Evolutionary conservation across 2,888 invertebrate species (phyloP).

Genomic region (Asteroscopus sphinx): DNA sequence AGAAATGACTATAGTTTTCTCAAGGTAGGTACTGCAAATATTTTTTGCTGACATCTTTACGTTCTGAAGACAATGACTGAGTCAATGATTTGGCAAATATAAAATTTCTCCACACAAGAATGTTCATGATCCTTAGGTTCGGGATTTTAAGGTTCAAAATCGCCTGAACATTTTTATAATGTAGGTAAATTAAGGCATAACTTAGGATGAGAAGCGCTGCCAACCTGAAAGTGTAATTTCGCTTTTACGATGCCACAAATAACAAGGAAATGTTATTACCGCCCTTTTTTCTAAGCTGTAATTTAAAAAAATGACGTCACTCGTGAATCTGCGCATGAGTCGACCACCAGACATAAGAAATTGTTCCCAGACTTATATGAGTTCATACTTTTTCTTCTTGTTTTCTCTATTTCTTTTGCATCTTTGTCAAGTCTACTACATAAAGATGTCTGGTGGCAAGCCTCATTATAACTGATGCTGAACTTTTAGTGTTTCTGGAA

Average conservation of each 20-base stretch:
- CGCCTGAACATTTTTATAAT: background rate
- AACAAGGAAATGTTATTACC: slow-evolving; percentile 56
- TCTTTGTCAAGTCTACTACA: no score
- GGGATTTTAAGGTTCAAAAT: slow-evolving; percentile 19
- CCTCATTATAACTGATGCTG: no score
- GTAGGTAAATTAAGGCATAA: slow-evolving; percentile 4
- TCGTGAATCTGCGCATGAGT: slow-evolving; percentile 31
- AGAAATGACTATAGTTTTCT: no score
- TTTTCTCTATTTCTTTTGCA: background rate
- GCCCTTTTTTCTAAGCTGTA: slow-evolving; percentile 41
- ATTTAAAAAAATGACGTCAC: slow-evolving; percentile 43
- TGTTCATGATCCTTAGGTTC: rapidly evolving
- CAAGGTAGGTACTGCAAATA: slow-evolving; percentile 70
- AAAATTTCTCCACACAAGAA: slow-evolving; percentile 6
- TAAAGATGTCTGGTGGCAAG: no score
- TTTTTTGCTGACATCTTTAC: slow-evolving; percentile 74
- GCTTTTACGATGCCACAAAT: slow-evolving; percentile 57
- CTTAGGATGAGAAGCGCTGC: slow-evolving; percentile 21
- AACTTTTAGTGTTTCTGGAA: no score
- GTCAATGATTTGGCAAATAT: slow-evolving; percentile 56
- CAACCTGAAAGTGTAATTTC: slow-evolving; percentile 54
- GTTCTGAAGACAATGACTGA: slow-evolving; percentile 73
- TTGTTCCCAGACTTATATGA: slow-evolving; percentile 17
- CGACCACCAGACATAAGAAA: slow-evolving; percentile 17
- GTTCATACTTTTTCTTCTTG: background rate